Conservation (phyloP, 2,113 vertebrate species). For the Siphamia tubifer region DNA sequence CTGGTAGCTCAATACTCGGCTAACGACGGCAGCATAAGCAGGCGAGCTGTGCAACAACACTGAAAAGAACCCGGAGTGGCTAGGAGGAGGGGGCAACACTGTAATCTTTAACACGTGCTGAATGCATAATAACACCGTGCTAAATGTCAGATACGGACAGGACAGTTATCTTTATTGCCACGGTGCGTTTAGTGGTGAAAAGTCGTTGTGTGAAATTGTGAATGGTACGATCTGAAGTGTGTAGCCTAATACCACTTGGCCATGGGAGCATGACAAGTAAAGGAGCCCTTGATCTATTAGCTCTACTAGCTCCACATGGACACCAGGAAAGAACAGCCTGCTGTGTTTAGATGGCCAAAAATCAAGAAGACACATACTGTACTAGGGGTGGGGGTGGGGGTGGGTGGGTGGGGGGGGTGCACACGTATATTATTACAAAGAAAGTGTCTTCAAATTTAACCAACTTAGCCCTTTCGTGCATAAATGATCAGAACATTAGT, state of each 20-base stretch:
- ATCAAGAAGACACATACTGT: no score
- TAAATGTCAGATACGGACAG: neutral
- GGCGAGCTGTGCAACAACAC: slow-evolving; percentile 44
- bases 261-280: neutral
- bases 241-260: neutral
- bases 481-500: no score
- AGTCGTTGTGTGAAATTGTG: neutral
- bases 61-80: slow-evolving; percentile 41
- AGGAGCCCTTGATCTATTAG: neutral
- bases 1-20: slow-evolving; percentile 74
- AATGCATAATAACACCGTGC: slow-evolving; percentile 13
- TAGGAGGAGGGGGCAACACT: slow-evolving; percentile 8
- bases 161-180: neutral
- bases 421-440: no score
- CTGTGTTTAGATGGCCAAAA: no score
- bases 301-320: neutral
- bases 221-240: slow-evolving; percentile 12
- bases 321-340: neutral
- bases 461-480: no score
- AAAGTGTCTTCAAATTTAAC: no score
- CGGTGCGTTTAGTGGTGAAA: neutral
- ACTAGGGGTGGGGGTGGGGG: no score
- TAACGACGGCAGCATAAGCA: slow-evolving; percentile 71
- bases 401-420: no score
- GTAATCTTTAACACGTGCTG: slow-evolving; percentile 60